These are phyloP conservation scores for Euborellia annulipes DNA, from an alignment of 1,140 invertebrate genomes.

Conservation along the genomic window DNA sequence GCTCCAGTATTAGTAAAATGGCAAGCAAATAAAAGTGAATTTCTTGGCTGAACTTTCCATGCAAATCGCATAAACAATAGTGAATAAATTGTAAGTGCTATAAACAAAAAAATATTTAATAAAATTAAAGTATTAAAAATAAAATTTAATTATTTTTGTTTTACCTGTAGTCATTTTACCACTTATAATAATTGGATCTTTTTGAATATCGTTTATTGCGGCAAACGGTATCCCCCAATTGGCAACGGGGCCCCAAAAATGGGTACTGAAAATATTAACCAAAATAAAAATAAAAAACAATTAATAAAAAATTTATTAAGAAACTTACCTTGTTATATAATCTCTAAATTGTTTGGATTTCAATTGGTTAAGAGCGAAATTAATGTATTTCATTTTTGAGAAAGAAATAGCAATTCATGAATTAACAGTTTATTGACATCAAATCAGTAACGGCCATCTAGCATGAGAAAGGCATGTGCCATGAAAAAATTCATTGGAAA, in stretches of 20 bases:
- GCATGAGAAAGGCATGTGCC: too few relatives aligned
- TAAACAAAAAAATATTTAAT: too few relatives aligned
- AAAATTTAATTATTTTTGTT: constrained; percentile 15
- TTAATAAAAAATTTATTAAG: constrained; percentile 13
- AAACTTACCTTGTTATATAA: too few relatives aligned
- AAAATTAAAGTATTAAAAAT: constrained; percentile 16
- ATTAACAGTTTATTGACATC: too few relatives aligned
- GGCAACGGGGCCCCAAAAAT: constrained; percentile 88
- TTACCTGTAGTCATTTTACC: constrained; percentile 94
- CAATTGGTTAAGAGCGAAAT: too few relatives aligned
- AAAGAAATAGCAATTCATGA: too few relatives aligned
- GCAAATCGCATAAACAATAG: constrained; percentile 95
- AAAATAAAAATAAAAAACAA: too few relatives aligned
- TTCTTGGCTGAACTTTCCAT: constrained; percentile 84
- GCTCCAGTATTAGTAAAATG: constrained; percentile 89
- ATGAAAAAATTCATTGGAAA: too few relatives aligned
- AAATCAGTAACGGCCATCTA: too few relatives aligned
- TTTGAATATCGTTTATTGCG: constrained; percentile 80
- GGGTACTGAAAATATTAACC: constrained; percentile 58
- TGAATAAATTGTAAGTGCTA: constrained; percentile 85
- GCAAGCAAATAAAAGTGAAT: constrained; percentile 88
- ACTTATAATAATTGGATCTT: constrained; percentile 88
- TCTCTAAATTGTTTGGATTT: too few relatives aligned
- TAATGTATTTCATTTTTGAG: too few relatives aligned
- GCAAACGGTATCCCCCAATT: constrained; percentile 98